Evolutionary conservation across 2,888 invertebrate species (phyloP).

Genomic region (Lasioglossum zephyrum): DNA sequence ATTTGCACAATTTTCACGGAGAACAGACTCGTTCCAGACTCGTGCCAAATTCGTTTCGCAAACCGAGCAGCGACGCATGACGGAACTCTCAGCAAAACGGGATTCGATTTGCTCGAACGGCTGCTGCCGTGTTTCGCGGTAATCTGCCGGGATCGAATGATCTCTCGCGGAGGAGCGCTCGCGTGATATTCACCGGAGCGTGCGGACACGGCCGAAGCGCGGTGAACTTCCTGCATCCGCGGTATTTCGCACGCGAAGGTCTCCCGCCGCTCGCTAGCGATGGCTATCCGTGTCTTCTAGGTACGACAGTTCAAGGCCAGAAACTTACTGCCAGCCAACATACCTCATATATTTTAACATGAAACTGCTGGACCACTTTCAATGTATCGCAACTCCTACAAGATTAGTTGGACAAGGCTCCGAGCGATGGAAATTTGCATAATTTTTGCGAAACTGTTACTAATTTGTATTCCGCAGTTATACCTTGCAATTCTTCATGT

Average conservation of each 20-base stretch:
- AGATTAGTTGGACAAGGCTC: background rate
- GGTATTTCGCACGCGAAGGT: conserved; percentile 7
- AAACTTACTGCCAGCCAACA: too few species aligned
- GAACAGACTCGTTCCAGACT: background rate
- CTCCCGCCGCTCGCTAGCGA: background rate
- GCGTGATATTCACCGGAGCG: conserved; percentile 31
- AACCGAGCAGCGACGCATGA: background rate
- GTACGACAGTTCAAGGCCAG: background rate
- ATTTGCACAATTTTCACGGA: background rate
- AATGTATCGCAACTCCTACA: background rate
- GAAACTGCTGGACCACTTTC: background rate
- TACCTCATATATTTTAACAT: too few species aligned
- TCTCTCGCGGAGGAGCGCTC: conserved; percentile 15
- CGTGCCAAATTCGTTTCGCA: conserved; percentile 3
- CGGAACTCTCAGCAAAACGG: background rate
- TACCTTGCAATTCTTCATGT: too few species aligned
- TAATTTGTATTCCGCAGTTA: too few species aligned
- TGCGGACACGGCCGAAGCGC: conserved; percentile 13
- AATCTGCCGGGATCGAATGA: conserved; percentile 40
- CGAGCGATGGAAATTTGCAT: background rate
- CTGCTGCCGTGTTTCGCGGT: conserved; percentile 6
- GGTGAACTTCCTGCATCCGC: conserved; percentile 21
- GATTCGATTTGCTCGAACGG: conserved; percentile 13
- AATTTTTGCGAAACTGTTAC: too few species aligned
- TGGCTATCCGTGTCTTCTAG: background rate